Base-by-base conservation (phyloP, 2,113 vertebrate genomes). In the Trachemys scripta region DNA sequence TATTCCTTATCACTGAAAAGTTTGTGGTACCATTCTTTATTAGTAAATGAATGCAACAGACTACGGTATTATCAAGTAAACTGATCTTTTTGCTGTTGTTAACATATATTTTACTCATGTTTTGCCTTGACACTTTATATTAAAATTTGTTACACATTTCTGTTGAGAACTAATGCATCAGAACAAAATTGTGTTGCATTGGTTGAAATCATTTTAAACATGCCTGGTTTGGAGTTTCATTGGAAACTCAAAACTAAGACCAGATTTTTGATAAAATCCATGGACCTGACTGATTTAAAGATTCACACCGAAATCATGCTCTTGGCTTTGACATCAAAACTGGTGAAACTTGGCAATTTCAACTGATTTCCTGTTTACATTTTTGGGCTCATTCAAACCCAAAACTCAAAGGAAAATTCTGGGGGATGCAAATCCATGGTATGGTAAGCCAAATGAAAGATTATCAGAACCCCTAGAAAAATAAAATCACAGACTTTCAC, bases 121-220 rank as follows among this genome's bases (percentile, higher is more conserved):
- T 80, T 72, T 95, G 29, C 3, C 90, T 83, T 53, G 10, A 27
- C 65, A 38, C 7, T 54, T 80, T 81, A 45, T 22, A 88, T 80
- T 42, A 53, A 80, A 91, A 87, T 54, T 85, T 49, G 16, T 38
- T 72, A 19, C 42, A 79, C 4, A 8, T 62, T 51, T 17, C 1
- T 93, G 62, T 82, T 47, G 92, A 45, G 82, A 88, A 78, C 24
- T 87, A 82, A 10, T 82, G 76, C 10, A 87, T 86, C 3, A 80
- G 22, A 35, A 31, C 79, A 47, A n/a, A 80, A 82, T 9, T 49
- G 45, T 59, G 31, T 87, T 80, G 6, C 4, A 54, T 27, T 50
- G 12, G 65, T 51, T 94, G 49, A 94, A 89, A 50, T 10, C 6
- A 8, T 6, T 82, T 6, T 3, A 1, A 56, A 38, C 13, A 81